Evolutionary conservation across 1,140 invertebrate species (phyloP).

Genomic region (Drosophila prosaltans): DNA sequence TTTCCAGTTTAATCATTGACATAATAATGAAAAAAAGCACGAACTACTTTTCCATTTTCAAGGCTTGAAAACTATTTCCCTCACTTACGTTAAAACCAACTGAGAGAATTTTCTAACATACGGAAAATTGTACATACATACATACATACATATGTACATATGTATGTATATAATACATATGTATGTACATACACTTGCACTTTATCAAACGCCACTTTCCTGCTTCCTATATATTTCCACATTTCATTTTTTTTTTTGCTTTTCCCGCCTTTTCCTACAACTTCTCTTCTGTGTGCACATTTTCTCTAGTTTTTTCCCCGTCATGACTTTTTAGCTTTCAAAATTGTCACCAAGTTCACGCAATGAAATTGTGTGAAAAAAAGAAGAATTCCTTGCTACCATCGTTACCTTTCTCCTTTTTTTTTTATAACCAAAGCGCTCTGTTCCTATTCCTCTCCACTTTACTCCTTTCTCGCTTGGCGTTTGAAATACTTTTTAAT

Average conservation of each 20-base stretch:
- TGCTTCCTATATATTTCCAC: not conserved
- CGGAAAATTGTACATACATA: too few relatives aligned
- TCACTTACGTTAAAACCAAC: too few relatives aligned
- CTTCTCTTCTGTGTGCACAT: not conserved
- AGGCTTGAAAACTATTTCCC: too few relatives aligned
- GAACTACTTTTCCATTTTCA: too few relatives aligned
- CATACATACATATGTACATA: too few relatives aligned
- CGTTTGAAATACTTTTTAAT: too few relatives aligned
- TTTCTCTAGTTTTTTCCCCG: not conserved
- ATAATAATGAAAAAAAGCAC: too few relatives aligned
- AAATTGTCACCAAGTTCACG: constrained; percentile 8
- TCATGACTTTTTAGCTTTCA: constrained; percentile 2
- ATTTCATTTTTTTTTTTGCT: not conserved
- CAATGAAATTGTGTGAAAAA: constrained; percentile 11
- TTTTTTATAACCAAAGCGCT: not conserved
- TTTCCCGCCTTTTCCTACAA: not conserved
- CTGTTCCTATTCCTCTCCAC: not conserved
- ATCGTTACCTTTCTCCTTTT: not conserved
- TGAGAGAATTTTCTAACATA: too few relatives aligned
- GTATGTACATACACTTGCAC: not conserved
- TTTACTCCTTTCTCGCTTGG: not conserved
- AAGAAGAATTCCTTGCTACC: not conserved
- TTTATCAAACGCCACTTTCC: not conserved
- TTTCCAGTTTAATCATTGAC: too few relatives aligned
- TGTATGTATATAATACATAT: too few relatives aligned